phyloP scores from a whole-genome alignment of 2,113 vertebrate genomes.

The Zosterops pallidus region DNA sequence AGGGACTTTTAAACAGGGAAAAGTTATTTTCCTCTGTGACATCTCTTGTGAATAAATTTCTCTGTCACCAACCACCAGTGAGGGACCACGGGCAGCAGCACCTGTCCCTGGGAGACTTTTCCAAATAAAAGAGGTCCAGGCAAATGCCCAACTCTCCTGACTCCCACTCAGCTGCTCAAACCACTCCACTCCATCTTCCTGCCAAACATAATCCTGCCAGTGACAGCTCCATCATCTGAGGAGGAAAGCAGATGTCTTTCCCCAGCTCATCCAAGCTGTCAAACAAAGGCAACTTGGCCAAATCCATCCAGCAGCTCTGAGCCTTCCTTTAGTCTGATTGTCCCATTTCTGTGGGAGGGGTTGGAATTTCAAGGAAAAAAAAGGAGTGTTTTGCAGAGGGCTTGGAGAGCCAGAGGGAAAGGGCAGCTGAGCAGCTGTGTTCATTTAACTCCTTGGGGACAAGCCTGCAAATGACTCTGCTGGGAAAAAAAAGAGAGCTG shows the following conservation, averaged over 20 bases:
- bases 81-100: background rate
- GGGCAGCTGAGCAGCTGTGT: background rate
- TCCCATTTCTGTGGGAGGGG: background rate
- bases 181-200: background rate
- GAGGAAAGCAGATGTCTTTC: background rate
- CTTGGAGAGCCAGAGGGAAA: background rate
- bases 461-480: background rate
- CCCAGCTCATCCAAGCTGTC: background rate
- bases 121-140: conserved; percentile 2
- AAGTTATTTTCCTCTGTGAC: background rate
- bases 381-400: background rate
- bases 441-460: background rate
- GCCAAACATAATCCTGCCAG: background rate
- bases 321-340: background rate
- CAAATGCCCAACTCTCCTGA: background rate
- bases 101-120: background rate
- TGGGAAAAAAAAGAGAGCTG: background rate
- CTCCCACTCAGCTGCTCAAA: background rate
- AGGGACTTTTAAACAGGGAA: background rate
- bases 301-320: background rate
- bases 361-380: background rate
- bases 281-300: conserved; percentile 26
- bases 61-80: background rate
- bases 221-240: background rate
- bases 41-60: background rate